Conservation (phyloP, 2,888 invertebrate species). For the Smittia aterrima region DNA sequence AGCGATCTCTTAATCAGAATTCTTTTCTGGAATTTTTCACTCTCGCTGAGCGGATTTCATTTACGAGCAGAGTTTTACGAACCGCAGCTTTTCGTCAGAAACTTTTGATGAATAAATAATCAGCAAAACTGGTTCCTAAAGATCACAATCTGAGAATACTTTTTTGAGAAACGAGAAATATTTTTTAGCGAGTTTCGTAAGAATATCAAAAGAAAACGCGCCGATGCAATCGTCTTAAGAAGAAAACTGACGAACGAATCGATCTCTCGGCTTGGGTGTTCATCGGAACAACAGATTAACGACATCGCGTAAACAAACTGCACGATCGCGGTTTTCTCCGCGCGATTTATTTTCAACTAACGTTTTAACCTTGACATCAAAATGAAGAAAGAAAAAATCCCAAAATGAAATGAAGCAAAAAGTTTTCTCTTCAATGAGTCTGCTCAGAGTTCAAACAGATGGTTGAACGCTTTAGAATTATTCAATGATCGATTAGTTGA, state of each 20-base stretch:
- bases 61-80: background rate
- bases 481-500: no score
- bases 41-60: background rate
- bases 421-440: background rate
- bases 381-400: background rate
- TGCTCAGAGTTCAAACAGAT: background rate
- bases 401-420: slow-evolving; percentile 9
- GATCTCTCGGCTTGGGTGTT: background rate
- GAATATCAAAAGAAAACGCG: slow-evolving; percentile 19
- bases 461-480: background rate
- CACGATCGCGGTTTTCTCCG: background rate
- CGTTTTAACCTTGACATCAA: slow-evolving; percentile 16
- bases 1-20: slow-evolving; percentile 11
- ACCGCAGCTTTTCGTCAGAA: no score
- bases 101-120: slow-evolving; percentile 35
- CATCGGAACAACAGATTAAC: background rate
- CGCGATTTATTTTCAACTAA: slow-evolving; percentile 18
- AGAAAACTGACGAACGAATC: background rate
- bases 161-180: background rate
- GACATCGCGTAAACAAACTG: slow-evolving; percentile 3
- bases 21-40: slow-evolving; percentile 25
- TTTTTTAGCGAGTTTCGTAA: slow-evolving; percentile 17
- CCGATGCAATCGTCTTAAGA: background rate
- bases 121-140: slow-evolving; percentile 23
- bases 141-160: background rate